A percentile compares a stretch with the other conserved stretches of the same genome.
Evolutionary conservation across 2,888 invertebrate species (phyloP).

Genomic region (Argynnis bischoffii): DNA sequence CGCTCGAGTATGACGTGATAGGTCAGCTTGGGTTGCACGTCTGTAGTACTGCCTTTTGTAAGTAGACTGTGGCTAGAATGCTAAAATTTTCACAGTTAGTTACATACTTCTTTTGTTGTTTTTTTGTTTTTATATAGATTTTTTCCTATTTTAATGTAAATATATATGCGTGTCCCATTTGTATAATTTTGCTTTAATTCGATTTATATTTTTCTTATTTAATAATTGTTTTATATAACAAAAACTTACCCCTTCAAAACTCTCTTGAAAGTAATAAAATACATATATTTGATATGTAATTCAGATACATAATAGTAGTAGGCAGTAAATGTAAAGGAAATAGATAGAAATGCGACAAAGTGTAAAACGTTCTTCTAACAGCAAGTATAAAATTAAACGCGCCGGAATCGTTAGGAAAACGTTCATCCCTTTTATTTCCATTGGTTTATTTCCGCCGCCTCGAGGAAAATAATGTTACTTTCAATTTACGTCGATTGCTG

Average conservation of each 20-base stretch:
- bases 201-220: too few relatives aligned
- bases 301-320: neutral
- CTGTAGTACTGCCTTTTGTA: too few relatives aligned
- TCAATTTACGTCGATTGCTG: conserved; percentile 21
- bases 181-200: too few relatives aligned
- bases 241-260: neutral
- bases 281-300: neutral
- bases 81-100: too few relatives aligned
- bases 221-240: too few relatives aligned
- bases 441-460: conserved; percentile 32
- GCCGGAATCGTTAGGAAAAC: conserved; percentile 32
- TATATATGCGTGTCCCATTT: too few relatives aligned
- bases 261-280: neutral
- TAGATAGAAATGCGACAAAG: conserved; percentile 1
- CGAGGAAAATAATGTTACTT: conserved; percentile 26
- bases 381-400: conserved; percentile 35
- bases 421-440: conserved; percentile 30
- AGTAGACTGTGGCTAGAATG: too few relatives aligned
- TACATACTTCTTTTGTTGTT: too few relatives aligned
- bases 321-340: neutral
- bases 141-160: too few relatives aligned
- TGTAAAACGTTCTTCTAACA: conserved; percentile 10
- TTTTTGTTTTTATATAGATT: too few relatives aligned
- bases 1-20: too few relatives aligned
- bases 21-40: too few relatives aligned